These are phyloP conservation scores for Manis pentadactyla DNA, from an alignment of 2,797 vertebrate species.

Conservation along the genomic window DNA sequence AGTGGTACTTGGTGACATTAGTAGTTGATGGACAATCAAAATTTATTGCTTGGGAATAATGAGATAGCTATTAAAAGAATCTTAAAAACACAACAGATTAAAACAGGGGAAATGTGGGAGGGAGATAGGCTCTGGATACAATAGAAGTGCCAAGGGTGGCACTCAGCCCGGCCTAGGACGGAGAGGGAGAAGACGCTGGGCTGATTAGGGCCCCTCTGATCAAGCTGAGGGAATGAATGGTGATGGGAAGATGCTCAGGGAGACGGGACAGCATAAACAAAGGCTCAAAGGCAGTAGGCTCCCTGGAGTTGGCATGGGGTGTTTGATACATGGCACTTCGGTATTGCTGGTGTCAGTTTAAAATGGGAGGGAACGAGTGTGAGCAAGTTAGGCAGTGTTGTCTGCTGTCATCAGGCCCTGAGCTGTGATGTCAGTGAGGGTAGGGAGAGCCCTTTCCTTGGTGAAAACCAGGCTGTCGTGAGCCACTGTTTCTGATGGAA, in stretches of 20 bases:
- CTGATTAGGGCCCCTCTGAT: not conserved
- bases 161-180: not conserved
- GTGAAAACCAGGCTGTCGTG: not conserved
- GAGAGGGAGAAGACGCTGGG: not conserved
- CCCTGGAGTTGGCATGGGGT: not conserved
- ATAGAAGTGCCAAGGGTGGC: not conserved
- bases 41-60: slow-evolving; percentile 23
- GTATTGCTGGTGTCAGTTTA: not conserved
- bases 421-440: not conserved
- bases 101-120: not conserved
- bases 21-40: not conserved
- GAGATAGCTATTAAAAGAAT: slow-evolving; percentile 10
- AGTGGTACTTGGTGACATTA: not conserved
- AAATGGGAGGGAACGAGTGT: not conserved
- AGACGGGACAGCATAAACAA: not conserved
- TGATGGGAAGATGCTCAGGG: not conserved
- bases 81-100: slow-evolving; percentile 31
- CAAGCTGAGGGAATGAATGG: not conserved
- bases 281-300: not conserved
- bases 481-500: not conserved
- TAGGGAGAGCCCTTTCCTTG: not conserved
- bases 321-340: too few species aligned
- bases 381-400: not conserved
- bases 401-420: not conserved
- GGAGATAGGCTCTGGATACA: not conserved